Evolutionary conservation across 1,140 invertebrate species (phyloP).

Genomic region (Mizuhopecten yessoensis): DNA sequence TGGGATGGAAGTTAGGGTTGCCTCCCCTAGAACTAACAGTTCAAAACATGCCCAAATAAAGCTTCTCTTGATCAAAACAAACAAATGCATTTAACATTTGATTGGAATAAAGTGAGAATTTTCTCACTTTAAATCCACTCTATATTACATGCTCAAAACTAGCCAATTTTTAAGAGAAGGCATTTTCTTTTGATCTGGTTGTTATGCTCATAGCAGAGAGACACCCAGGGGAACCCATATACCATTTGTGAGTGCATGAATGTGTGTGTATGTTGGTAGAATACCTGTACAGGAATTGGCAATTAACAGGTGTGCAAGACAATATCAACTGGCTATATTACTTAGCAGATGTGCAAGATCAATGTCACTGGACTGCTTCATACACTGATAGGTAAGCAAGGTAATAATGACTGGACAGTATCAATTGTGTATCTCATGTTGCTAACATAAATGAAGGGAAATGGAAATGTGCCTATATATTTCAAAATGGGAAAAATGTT

Average conservation of each 20-base stretch:
- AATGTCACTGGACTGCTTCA: not conserved
- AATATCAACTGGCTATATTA: slow-evolving; percentile 20
- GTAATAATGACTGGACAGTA: not conserved
- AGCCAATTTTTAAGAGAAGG: too few relatives aligned
- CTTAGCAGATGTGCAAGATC: not conserved
- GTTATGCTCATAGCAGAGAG: too few relatives aligned
- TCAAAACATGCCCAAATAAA: not conserved
- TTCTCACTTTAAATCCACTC: not conserved
- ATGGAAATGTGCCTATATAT: too few relatives aligned
- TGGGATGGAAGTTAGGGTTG: not conserved
- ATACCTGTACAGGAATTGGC: too few relatives aligned
- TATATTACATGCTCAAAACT: not conserved
- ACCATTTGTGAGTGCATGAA: not conserved
- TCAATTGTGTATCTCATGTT: not conserved
- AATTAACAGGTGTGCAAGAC: not conserved
- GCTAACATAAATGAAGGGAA: too few relatives aligned
- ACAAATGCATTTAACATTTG: not conserved
- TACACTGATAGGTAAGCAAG: too few relatives aligned
- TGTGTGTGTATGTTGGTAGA: not conserved
- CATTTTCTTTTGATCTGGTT: too few relatives aligned
- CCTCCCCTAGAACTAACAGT: not conserved
- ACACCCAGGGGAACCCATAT: not conserved
- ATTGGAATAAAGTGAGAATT: not conserved
- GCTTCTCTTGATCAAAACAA: too few relatives aligned
- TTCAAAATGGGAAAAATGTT: too few relatives aligned